Percentiles rank a stretch among this genome's conserved stretches.
phyloP scores from a whole-genome alignment of 2,888 invertebrate species.

The Quadroppia sp. region DNA sequence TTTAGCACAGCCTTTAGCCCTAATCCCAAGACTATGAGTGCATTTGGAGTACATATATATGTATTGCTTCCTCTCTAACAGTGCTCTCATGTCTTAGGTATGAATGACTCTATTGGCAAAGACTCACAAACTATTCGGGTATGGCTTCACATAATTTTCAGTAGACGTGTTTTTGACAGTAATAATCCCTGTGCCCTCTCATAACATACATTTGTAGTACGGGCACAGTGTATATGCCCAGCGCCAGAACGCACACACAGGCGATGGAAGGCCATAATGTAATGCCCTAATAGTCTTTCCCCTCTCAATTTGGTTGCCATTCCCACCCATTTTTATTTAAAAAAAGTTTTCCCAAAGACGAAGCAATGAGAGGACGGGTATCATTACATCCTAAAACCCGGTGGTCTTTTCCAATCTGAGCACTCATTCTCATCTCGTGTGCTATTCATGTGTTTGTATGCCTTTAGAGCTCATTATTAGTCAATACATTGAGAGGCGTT shows the following conservation, averaged over 20 bases:
- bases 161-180: conserved; percentile 38
- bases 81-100: conserved; percentile 19
- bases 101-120: not conserved
- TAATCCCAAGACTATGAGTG: conserved; percentile 8
- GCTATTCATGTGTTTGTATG: not conserved
- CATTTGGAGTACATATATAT: too few relatives aligned
- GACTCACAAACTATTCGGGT: conserved; percentile 21
- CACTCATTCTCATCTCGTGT: not conserved
- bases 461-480: conserved; percentile 33
- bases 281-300: conserved; percentile 12
- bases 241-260: not conserved
- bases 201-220: not conserved
- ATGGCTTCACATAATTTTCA: conserved; percentile 38
- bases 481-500: conserved; percentile 31
- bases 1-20: conserved; percentile 5
- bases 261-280: conserved; percentile 1
- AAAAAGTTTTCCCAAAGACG: conserved; percentile 27
- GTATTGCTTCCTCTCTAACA: not conserved
- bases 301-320: conserved; percentile 28
- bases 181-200: conserved; percentile 18
- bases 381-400: conserved; percentile 35
- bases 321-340: conserved; percentile 31
- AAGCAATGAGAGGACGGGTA: conserved; percentile 26
- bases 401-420: conserved; percentile 31
- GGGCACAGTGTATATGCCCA: not conserved